Conservation (phyloP, 2,888 invertebrate species). For the Clepsis dumicolana region DNA sequence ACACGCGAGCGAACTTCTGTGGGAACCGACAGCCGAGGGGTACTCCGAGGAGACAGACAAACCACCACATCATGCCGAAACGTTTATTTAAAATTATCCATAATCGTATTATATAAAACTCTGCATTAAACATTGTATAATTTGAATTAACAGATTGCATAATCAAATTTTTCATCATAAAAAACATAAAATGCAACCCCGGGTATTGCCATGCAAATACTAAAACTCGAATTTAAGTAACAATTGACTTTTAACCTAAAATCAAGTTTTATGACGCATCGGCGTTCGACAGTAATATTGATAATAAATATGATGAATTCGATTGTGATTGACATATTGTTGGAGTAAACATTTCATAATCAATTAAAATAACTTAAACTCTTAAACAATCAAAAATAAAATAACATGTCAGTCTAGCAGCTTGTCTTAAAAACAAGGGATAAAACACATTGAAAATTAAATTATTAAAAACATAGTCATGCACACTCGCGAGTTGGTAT, state of each 20-base stretch:
- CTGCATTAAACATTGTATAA: slow-evolving; percentile 49
- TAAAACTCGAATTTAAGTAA: slow-evolving; percentile 80
- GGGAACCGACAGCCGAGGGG: slow-evolving; percentile 29
- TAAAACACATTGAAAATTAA: slow-evolving; percentile 55
- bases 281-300: slow-evolving; percentile 67
- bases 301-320: slow-evolving; percentile 49
- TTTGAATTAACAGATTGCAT: slow-evolving; percentile 75
- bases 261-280: slow-evolving; percentile 79
- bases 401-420: slow-evolving; percentile 72
- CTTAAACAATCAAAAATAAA: slow-evolving; percentile 60
- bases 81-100: slow-evolving; percentile 73
- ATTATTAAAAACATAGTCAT: slow-evolving; percentile 63
- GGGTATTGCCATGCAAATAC: slow-evolving; percentile 82
- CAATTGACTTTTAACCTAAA: slow-evolving; percentile 67
- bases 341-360: slow-evolving; percentile 80
- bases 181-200: slow-evolving; percentile 83
- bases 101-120: slow-evolving; percentile 65
- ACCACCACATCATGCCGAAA: slow-evolving; percentile 61
- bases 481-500: slow-evolving; percentile 82
- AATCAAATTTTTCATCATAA: slow-evolving; percentile 80
- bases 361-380: slow-evolving; percentile 53
- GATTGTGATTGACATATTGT: slow-evolving; percentile 65
- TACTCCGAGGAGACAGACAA: slow-evolving; percentile 46
- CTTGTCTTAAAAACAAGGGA: slow-evolving; percentile 59
- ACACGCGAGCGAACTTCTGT: slow-evolving; percentile 55